Percentiles rank a stretch among this genome's conserved stretches.
Conservation (phyloP, 2,113 vertebrate genomes). For the Elaphurus davidianus region DNA sequence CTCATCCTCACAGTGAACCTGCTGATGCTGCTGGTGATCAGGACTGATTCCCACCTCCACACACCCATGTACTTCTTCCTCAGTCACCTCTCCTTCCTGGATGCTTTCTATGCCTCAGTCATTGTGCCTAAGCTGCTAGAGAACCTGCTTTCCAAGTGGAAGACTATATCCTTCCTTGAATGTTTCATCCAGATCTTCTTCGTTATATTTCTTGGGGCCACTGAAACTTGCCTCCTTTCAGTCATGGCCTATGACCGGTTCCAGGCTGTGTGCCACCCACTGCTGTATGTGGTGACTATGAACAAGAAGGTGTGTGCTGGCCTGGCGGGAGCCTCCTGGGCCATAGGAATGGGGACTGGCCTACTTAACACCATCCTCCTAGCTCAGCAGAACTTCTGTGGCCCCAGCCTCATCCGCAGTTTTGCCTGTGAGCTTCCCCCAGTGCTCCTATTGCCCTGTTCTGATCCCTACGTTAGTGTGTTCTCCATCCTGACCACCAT, state of each 20-base stretch:
- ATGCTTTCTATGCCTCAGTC: constrained; percentile 59
- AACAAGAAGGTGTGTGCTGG: constrained; percentile 11
- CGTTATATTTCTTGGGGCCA: constrained; percentile 41
- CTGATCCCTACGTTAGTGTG: constrained; percentile 22
- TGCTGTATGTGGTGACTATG: constrained; percentile 63
- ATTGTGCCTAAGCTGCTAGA: constrained; percentile 59
- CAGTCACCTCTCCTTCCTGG: constrained; percentile 68
- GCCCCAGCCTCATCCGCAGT: not conserved
- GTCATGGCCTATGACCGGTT: constrained; percentile 68
- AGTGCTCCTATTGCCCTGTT: constrained; percentile 59
- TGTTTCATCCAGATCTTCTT: constrained; percentile 61
- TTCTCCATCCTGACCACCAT: constrained; percentile 54
- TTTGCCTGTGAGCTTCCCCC: constrained; percentile 63
- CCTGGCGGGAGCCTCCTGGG: not conserved
- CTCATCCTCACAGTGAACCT: constrained; percentile 50
- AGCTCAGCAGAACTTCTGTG: constrained; percentile 50
- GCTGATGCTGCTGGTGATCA: constrained; percentile 38
- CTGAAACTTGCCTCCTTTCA: constrained; percentile 62
- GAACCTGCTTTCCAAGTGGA: constrained; percentile 39
- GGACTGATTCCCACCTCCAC: not conserved
- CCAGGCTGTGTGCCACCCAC: constrained; percentile 66
- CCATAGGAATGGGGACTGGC: not conserved
- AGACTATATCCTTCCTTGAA: constrained; percentile 4
- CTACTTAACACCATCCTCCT: constrained; percentile 37
- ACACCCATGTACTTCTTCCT: constrained; percentile 72